Conservation (phyloP, 2,888 invertebrate genomes). For the Dione vanillae region DNA sequence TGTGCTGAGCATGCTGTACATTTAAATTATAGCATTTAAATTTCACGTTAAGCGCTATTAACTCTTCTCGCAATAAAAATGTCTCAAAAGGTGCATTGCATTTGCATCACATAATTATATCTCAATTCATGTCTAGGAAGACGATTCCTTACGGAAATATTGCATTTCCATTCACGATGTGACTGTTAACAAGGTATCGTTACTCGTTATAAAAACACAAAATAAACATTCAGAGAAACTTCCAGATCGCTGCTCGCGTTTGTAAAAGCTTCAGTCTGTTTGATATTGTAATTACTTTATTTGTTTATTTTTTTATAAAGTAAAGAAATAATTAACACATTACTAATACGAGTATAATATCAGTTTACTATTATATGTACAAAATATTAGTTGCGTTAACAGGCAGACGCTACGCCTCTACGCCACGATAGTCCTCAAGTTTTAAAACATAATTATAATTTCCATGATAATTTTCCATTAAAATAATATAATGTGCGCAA, state of each 20-base stretch:
- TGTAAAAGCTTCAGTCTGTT: no score
- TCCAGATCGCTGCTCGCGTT: no score
- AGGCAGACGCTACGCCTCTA: no score
- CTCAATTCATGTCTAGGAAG: conserved; percentile 47
- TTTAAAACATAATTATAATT: no score
- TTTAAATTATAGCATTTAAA: conserved; percentile 51
- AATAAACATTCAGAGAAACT: conserved; percentile 7
- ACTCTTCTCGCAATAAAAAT: conserved; percentile 71
- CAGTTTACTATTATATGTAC: no score
- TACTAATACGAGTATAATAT: no score
- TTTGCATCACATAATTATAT: conserved; percentile 67
- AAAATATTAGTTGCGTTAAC: no score
- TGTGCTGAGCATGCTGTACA: conserved; percentile 32
- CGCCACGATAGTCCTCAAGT: no score
- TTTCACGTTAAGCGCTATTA: conserved; percentile 71
- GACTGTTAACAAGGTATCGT: conserved; percentile 37
- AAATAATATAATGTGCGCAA: no score
- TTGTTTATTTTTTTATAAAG: background rate
- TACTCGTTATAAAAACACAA: conserved; percentile 9
- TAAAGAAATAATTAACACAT: no score
- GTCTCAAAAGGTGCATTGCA: conserved; percentile 64
- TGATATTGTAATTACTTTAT: background rate
- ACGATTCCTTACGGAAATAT: conserved; percentile 28
- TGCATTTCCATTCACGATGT: conserved; percentile 26
- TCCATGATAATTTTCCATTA: no score